Evolutionary conservation across 64 coral and sea anemone species (phyloP).

Genomic region (Dendrophyllia cribrosa): DNA sequence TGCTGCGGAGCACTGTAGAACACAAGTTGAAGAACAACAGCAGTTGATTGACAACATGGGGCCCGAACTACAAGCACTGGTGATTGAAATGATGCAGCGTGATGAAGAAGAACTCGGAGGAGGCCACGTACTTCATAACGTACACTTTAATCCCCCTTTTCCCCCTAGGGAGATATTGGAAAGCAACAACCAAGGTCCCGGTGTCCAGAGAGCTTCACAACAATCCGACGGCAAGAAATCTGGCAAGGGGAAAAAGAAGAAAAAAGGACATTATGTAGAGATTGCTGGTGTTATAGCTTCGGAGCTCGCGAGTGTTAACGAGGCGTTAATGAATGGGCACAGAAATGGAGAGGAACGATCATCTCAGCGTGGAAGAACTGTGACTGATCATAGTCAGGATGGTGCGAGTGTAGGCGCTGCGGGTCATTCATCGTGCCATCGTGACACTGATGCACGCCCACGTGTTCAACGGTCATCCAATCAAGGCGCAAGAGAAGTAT

Average conservation of each 20-base stretch:
- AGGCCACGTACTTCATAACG: not conserved
- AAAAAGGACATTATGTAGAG: slow-evolving; percentile 33
- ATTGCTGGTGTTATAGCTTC: slow-evolving; percentile 51
- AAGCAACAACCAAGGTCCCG: not conserved
- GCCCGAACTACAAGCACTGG: slow-evolving; percentile 28
- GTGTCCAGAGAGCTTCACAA: not conserved
- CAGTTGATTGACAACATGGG: slow-evolving; percentile 14
- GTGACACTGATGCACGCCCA: not conserved
- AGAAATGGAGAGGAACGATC: not conserved
- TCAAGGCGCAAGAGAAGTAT: not conserved
- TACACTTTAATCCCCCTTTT: not conserved
- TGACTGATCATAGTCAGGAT: too few species aligned
- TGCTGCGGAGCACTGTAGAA: not conserved
- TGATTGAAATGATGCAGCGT: slow-evolving; percentile 29
- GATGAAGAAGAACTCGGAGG: slow-evolving; percentile 7
- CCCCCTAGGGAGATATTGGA: not conserved
- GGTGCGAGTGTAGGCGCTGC: not conserved
- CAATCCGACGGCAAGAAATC: slow-evolving; percentile 26
- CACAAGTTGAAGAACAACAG: slow-evolving; percentile 26
- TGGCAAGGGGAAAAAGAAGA: not conserved
- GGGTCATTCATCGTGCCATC: not conserved
- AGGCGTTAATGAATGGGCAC: slow-evolving; percentile 17
- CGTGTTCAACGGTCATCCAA: not conserved
- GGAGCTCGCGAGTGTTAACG: slow-evolving; percentile 37
- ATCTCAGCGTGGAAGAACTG: not conserved